These are phyloP conservation scores for Malacoraja senta DNA, from an alignment of 2,797 vertebrate genomes.

Conservation along the genomic window DNA sequence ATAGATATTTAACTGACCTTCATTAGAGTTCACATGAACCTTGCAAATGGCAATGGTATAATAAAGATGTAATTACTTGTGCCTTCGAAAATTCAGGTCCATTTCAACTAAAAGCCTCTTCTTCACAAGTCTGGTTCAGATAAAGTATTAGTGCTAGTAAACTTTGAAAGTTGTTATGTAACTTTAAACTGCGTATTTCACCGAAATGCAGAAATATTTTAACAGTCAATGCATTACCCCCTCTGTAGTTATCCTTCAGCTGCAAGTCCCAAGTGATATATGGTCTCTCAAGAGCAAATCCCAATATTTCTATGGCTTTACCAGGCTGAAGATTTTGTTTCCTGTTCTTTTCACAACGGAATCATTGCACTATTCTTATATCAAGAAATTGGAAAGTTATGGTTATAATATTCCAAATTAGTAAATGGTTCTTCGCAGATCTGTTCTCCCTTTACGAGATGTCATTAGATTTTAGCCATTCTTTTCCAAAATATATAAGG, in stretches of 20 bases:
- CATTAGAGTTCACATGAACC: not conserved
- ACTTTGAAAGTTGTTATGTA: constrained; percentile 34
- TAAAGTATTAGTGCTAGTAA: constrained; percentile 11
- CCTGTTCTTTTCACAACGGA: constrained; percentile 48
- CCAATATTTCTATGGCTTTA: not conserved
- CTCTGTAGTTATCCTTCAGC: not conserved
- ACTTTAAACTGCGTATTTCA: constrained; percentile 23
- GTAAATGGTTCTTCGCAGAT: constrained; percentile 7
- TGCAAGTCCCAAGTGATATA: constrained; percentile 3
- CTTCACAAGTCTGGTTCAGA: constrained; percentile 2
- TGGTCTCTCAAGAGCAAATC: not conserved
- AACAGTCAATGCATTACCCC: constrained; percentile 18
- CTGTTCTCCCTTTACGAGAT: not conserved
- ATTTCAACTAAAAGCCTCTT: not conserved
- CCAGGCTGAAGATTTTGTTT: constrained; percentile 53
- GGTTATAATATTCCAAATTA: constrained; percentile 20
- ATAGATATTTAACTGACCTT: not conserved
- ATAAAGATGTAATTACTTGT: not conserved
- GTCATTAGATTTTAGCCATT: constrained; percentile 15
- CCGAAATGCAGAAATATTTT: constrained; percentile 25
- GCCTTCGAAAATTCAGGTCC: not conserved
- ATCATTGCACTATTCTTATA: constrained; percentile 45
- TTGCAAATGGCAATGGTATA: not conserved
- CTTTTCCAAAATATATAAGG: not conserved
- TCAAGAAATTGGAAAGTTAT: constrained; percentile 21